Evolutionary conservation across 2,797 vertebrate genomes (phyloP).

Genomic region (Pipistrellus pipistrellus): DNA sequence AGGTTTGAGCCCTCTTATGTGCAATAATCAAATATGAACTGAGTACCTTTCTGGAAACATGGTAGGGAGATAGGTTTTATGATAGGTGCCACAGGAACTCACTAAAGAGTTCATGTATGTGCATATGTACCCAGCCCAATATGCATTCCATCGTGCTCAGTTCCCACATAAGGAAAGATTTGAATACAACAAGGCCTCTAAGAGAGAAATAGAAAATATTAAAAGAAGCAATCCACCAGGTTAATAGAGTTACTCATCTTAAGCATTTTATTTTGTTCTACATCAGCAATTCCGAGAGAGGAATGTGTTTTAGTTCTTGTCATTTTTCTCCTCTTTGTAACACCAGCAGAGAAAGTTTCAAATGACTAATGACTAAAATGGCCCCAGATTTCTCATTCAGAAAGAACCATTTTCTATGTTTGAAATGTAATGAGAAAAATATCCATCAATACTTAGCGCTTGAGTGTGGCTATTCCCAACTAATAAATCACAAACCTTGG

Average conservation of each 20-base stretch:
- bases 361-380: slow-evolving; percentile 81
- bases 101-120: slow-evolving; percentile 32
- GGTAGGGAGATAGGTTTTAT: slow-evolving; percentile 24
- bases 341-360: slow-evolving; percentile 76
- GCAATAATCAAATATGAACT: slow-evolving; percentile 29
- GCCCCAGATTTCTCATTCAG: slow-evolving; percentile 81
- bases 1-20: background rate
- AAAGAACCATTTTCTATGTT: slow-evolving; percentile 80
- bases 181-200: slow-evolving; percentile 50
- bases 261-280: slow-evolving; percentile 73
- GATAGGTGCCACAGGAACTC: slow-evolving; percentile 5
- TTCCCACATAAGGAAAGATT: slow-evolving; percentile 60
- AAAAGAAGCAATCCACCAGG: slow-evolving; percentile 67
- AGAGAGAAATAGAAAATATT: slow-evolving; percentile 63
- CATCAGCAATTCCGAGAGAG: slow-evolving; percentile 71
- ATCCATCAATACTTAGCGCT: slow-evolving; percentile 76
- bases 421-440: slow-evolving; percentile 83
- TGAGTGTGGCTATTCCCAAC: slow-evolving; percentile 77
- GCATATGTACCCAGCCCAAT: background rate
- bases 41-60: background rate
- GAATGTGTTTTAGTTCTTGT: slow-evolving; percentile 63
- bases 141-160: slow-evolving; percentile 25
- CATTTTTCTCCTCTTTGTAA: slow-evolving; percentile 65
- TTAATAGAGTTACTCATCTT: slow-evolving; percentile 74
- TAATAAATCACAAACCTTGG: slow-evolving; percentile 75